phyloP scores from a whole-genome alignment of 37 sponge, comb jelly and placozoan genomes.

The Eunapius fragilis region DNA sequence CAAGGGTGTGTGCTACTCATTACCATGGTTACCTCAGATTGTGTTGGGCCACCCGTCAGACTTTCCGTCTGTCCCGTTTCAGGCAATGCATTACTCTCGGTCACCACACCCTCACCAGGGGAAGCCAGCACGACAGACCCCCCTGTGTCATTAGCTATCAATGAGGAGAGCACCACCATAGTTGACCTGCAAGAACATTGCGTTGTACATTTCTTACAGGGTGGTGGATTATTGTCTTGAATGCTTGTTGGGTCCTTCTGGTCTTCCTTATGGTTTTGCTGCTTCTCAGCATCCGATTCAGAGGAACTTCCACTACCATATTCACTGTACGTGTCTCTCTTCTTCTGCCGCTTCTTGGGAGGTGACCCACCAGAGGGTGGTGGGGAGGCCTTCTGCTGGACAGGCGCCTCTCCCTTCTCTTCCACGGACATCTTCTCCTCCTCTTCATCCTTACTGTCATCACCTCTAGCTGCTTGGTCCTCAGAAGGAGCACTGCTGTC shows the following conservation, averaged over 20 bases:
- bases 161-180: too few relatives aligned
- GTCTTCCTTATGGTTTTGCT: too few relatives aligned
- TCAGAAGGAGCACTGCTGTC: slow-evolving; percentile 19
- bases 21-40: too few relatives aligned
- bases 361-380: not conserved
- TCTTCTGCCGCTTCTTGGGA: not conserved
- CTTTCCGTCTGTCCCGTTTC: slow-evolving; percentile 6
- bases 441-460: slow-evolving; percentile 9
- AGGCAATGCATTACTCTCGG: not conserved
- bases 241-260: too few relatives aligned
- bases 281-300: slow-evolving; percentile 7
- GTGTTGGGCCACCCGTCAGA: too few relatives aligned
- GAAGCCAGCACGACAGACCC: too few relatives aligned
- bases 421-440: slow-evolving; percentile 8
- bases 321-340: not conserved
- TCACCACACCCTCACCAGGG: too few relatives aligned
- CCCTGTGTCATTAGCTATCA: not conserved
- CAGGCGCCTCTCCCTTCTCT: not conserved
- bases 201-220: too few relatives aligned
- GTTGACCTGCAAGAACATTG: too few relatives aligned
- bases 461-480: not conserved
- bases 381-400: not conserved
- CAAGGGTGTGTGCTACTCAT: too few relatives aligned
- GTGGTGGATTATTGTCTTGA: too few relatives aligned
- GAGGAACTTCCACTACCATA: not conserved